These are phyloP conservation scores for Dipodomys merriami DNA, from an alignment of 2,113 vertebrate species.

Conservation along the genomic window DNA sequence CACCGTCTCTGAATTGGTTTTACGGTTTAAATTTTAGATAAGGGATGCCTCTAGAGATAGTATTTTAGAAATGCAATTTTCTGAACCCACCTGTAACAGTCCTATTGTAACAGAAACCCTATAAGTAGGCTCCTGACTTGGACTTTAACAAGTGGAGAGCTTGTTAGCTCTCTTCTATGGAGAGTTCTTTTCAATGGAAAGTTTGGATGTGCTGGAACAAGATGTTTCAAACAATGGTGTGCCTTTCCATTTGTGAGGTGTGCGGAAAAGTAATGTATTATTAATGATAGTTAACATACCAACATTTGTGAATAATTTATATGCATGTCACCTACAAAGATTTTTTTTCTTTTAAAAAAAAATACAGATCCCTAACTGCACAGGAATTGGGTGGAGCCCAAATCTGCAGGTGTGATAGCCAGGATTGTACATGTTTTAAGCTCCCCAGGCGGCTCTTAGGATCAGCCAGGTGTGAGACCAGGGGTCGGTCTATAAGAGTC, in stretches of 20 bases:
- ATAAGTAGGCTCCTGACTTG: too few relatives aligned
- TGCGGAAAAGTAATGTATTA: conserved; percentile 61
- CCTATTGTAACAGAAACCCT: not conserved
- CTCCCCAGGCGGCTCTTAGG: not conserved
- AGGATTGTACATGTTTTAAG: conserved; percentile 1
- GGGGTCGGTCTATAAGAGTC: not conserved
- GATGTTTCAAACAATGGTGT: conserved; percentile 11
- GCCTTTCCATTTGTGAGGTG: conserved; percentile 31
- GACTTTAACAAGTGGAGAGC: not conserved
- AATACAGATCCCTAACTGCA: not conserved
- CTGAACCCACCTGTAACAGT: not conserved
- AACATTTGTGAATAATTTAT: conserved; percentile 71
- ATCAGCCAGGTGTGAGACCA: conserved; percentile 15
- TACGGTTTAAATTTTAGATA: not conserved
- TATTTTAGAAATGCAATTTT: not conserved
- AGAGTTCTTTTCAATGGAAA: not conserved
- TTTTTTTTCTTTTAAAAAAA: not conserved
- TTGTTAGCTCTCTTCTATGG: too few relatives aligned
- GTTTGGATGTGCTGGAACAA: not conserved
- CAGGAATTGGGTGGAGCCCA: not conserved
- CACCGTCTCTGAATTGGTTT: not conserved
- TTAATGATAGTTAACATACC: conserved; percentile 24
- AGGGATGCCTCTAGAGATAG: not conserved
- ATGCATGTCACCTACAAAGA: conserved; percentile 45
- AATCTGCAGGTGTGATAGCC: conserved; percentile 38